Evolutionary conservation across 2,797 vertebrate genomes (phyloP), one percentile per base, ranked within the genome.

Genomic region (Selene dorsalis): DNA sequence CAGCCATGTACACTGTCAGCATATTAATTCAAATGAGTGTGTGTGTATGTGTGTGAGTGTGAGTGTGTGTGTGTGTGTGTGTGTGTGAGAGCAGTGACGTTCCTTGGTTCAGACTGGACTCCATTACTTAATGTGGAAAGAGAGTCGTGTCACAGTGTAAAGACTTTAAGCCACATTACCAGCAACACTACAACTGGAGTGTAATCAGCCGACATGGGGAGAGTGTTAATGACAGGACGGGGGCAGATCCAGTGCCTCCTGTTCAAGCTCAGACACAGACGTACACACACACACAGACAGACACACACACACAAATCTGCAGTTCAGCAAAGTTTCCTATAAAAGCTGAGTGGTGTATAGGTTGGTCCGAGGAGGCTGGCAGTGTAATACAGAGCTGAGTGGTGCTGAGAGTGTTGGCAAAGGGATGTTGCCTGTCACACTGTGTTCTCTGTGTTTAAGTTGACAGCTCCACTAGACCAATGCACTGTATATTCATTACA

Each of bases 141-240:
- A 75, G 20, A 73, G 67, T 32, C 58, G 18, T 48, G 66, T 70
- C 3, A 20, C 64, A 17, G 47, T 28, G 61, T 52, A 64, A 55
- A 68, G 66, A 79, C 50, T 73, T 78, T 39, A 69, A 82, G 48
- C 69, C 79, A 52, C 81, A 57, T 78, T 88, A 82, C 65, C 83
- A 69, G 69, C 78, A 69, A 85, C 86, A 88, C 79, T 75, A 88
- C 79, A 73, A 86, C 73, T 59, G 73, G 80, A 72, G 87, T 88
- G 93, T 91, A 92, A 94, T 93, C 74, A 87, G 90, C 88, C 43
- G 60, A 86, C 90, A 86, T 82, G 82, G 79, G 84, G 77, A 82
- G 79, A 67, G 89, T 89, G 88, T 91, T 93, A 94, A 94, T 93
- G 87, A 92, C 88, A 84, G 84, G 85, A 88, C 81, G 62, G 77